Evolutionary conservation across 2,113 vertebrate species (phyloP).

Genomic region (Thamnaconus septentrionalis): DNA sequence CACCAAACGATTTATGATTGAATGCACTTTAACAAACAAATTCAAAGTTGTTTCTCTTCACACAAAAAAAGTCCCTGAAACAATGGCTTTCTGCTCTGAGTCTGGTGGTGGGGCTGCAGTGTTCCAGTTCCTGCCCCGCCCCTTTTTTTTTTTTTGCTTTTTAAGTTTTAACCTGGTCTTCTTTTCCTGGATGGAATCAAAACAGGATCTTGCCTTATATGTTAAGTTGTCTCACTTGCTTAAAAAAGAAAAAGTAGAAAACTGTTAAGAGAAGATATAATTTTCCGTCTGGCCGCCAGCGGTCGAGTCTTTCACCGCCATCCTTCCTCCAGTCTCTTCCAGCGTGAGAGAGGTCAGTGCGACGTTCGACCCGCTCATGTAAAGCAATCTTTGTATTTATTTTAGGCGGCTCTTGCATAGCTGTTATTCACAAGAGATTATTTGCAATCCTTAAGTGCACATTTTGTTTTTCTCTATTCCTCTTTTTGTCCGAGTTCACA

Average conservation of each 20-base stretch:
- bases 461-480: constrained; percentile 19
- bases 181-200: constrained; percentile 17
- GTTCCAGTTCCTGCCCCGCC: no score
- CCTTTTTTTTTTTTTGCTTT: no score
- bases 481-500: constrained; percentile 1
- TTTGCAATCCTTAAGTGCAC: constrained; percentile 31
- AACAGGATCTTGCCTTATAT: constrained; percentile 56
- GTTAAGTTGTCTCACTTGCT: neutral
- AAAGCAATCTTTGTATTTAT: neutral
- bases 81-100: no score
- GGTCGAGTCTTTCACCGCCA: neutral
- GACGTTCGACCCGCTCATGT: no score
- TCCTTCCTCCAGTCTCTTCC: neutral
- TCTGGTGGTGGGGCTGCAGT: no score
- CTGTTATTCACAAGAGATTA: neutral
- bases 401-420: constrained; percentile 2
- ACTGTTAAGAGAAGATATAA: neutral
- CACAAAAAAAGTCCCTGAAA: no score
- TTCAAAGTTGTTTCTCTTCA: no score
- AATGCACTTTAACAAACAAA: no score
- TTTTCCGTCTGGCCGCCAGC: neutral
- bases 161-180: neutral
- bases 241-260: neutral
- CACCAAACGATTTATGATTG: no score
- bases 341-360: no score